A percentile compares a stretch with the other conserved stretches of the same genome.
Conservation (phyloP, 2,113 vertebrate genomes). For the Artemisiospiza belli region DNA sequence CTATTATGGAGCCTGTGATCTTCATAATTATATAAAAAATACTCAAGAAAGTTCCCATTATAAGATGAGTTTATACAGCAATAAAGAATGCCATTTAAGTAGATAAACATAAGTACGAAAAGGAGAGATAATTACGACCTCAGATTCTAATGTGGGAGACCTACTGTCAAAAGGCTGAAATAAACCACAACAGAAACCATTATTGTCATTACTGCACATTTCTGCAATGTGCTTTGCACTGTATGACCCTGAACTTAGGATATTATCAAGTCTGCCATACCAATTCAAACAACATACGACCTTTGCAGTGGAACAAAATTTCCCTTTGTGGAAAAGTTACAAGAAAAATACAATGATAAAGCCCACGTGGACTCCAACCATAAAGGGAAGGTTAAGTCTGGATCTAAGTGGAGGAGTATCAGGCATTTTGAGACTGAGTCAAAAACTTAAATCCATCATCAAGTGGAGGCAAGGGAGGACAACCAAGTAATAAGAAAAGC, state of each 20-base stretch:
- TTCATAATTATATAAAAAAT: background rate
- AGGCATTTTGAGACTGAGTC: background rate
- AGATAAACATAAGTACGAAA: background rate
- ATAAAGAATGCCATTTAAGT: background rate
- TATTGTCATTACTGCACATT: slow-evolving; percentile 4
- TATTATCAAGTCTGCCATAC: background rate
- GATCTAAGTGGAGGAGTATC: background rate
- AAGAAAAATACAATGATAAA: slow-evolving; percentile 28
- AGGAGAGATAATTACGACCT: background rate
- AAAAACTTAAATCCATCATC: slow-evolving; percentile 15
- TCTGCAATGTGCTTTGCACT: background rate
- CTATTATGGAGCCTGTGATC: background rate
- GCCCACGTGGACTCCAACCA: background rate
- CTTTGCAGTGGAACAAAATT: slow-evolving; percentile 25
- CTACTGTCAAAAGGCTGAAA: background rate
- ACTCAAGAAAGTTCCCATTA: background rate
- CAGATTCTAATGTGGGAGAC: background rate
- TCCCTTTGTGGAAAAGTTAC: slow-evolving; percentile 28
- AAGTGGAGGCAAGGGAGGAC: background rate
- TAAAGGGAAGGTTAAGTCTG: slow-evolving; percentile 5
- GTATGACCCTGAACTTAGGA: background rate
- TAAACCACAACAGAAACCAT: background rate
- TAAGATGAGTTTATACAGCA: background rate
- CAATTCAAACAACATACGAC: background rate
- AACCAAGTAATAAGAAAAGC: background rate